Conservation (phyloP, 2,888 invertebrate species). For the Platycnemis pennipes region DNA sequence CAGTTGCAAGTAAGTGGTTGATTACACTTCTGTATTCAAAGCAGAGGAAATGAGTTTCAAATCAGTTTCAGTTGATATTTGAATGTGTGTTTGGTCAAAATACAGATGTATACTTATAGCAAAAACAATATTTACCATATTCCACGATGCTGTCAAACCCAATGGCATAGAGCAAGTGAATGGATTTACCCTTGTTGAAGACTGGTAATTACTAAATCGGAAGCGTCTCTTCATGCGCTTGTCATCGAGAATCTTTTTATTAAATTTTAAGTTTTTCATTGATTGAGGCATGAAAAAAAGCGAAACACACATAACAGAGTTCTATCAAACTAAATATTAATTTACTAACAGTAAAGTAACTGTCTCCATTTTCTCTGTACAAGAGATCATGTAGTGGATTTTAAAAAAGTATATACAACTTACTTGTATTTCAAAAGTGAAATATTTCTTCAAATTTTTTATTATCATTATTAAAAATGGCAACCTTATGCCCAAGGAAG, state of each 20-base stretch:
- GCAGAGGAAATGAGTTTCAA: too few species aligned
- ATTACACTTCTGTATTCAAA: too few species aligned
- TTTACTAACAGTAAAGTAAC: too few species aligned
- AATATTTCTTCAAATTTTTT: slow-evolving; percentile 96
- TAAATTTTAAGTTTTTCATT: too few species aligned
- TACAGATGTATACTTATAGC: too few species aligned
- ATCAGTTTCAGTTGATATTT: too few species aligned
- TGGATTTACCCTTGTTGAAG: slow-evolving; percentile 96
- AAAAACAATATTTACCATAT: slow-evolving; percentile 76
- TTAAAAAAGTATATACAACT: slow-evolving; percentile 76
- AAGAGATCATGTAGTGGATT: background rate
- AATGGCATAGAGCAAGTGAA: slow-evolving; percentile 99
- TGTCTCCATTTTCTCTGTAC: too few species aligned
- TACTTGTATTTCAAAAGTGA: slow-evolving; percentile 97
- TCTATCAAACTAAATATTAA: too few species aligned
- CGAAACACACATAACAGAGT: too few species aligned
- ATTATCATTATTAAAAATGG: slow-evolving; percentile 97
- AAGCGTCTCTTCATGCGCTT: slow-evolving; percentile 95
- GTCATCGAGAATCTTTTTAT: slow-evolving; percentile 92
- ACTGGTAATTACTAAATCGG: slow-evolving; percentile 97
- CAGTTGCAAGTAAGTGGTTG: too few species aligned
- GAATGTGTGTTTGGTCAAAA: too few species aligned
- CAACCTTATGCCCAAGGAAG: slow-evolving; percentile 94
- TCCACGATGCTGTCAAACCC: slow-evolving; percentile 96
- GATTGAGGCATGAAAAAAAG: too few species aligned